These are phyloP conservation scores for Calephelis nemesis DNA, from an alignment of 1,140 invertebrate genomes.

Conservation along the genomic window DNA sequence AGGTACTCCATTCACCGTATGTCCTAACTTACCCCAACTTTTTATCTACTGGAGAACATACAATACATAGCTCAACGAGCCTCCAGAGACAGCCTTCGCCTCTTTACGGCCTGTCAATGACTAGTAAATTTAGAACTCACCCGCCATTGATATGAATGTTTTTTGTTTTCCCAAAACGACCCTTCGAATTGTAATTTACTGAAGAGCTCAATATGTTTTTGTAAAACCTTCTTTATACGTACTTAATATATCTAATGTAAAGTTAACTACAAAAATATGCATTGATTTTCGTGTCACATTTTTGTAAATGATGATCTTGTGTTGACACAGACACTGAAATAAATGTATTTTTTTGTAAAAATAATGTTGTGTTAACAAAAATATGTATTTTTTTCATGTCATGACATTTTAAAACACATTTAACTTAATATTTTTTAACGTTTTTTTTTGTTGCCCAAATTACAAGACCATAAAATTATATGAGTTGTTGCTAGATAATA, in stretches of 20 bases:
- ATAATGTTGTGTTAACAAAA: too few species aligned
- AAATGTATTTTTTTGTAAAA: too few species aligned
- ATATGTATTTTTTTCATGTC: too few species aligned
- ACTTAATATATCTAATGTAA: constrained; percentile 4
- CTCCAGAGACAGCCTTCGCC: constrained; percentile 49
- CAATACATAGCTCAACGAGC: constrained; percentile 60
- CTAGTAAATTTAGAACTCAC: constrained; percentile 74
- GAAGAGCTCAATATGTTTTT: constrained; percentile 29
- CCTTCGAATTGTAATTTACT: constrained; percentile 76
- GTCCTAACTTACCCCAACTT: constrained; percentile 51
- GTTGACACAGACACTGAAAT: too few species aligned
- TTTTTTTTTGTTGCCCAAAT: too few species aligned
- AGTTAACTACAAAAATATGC: not conserved
- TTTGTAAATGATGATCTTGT: too few species aligned
- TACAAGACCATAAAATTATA: too few species aligned
- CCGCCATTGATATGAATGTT: constrained; percentile 78
- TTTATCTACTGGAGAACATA: constrained; percentile 53
- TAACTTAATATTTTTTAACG: too few species aligned
- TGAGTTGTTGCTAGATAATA: too few species aligned
- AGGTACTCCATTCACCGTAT: constrained; percentile 24
- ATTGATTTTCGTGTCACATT: too few species aligned
- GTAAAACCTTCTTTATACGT: constrained; percentile 22
- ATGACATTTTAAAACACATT: too few species aligned
- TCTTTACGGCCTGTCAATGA: constrained; percentile 77
- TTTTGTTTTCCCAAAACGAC: constrained; percentile 77